These are phyloP conservation scores for Lipophrys pholis DNA, from an alignment of 2,113 vertebrate genomes.

Conservation along the genomic window DNA sequence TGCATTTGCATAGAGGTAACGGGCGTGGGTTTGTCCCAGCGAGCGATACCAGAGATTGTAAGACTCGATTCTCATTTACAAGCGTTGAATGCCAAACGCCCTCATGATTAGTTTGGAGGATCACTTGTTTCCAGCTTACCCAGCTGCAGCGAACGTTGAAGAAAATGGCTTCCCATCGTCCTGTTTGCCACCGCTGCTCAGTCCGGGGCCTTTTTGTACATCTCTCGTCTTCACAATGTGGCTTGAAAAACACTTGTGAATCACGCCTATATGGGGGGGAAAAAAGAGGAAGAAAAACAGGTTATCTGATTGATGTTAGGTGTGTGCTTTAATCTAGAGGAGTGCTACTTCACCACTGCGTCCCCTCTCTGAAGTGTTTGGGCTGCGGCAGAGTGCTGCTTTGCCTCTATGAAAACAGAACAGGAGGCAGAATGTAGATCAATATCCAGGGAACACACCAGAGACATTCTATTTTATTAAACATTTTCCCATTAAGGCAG, in stretches of 20 bases:
- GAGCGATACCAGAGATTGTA: conserved; percentile 19
- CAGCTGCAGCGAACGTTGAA: conserved; percentile 40
- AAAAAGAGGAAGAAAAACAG: conserved; percentile 28
- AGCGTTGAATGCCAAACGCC: conserved; percentile 64
- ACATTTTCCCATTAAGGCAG: conserved; percentile 78
- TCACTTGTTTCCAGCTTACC: conserved; percentile 43
- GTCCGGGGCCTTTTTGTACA: conserved; percentile 25
- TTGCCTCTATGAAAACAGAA: conserved; percentile 63
- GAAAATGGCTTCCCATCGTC: conserved; percentile 36
- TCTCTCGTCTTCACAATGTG: conserved; percentile 29
- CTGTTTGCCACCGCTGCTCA: conserved; percentile 24
- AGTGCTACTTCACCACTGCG: conserved; percentile 70
- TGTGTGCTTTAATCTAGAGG: conserved; percentile 74
- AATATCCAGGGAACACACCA: conserved; percentile 74
- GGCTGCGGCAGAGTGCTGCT: conserved; percentile 46
- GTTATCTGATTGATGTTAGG: conserved; percentile 76
- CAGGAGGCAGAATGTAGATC: conserved; percentile 72
- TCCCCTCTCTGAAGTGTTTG: conserved; percentile 63
- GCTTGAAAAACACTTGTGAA: conserved; percentile 40
- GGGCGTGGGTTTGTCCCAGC: conserved; percentile 47
- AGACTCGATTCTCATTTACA: conserved; percentile 60
- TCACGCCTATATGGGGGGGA: conserved; percentile 15
- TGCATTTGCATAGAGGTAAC: conserved; percentile 63
- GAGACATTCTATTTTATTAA: conserved; percentile 83
- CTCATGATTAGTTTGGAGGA: conserved; percentile 62